Conservation (phyloP, 2,888 invertebrate genomes). For the Epinotia bilunana region DNA sequence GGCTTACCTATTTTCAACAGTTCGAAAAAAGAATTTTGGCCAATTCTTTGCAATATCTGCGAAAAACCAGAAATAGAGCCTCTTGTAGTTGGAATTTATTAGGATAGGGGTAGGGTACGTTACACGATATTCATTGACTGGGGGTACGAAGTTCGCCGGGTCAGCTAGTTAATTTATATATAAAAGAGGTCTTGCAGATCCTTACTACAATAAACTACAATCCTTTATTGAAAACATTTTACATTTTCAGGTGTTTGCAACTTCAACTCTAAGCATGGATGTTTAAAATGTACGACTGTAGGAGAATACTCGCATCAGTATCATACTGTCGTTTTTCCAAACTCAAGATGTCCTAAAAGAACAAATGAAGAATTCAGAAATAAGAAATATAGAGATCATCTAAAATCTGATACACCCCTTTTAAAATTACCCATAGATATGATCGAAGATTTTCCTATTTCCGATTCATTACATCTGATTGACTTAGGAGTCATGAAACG, state of each 20-base stretch:
- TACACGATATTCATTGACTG: neutral
- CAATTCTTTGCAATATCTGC: neutral
- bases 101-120: neutral
- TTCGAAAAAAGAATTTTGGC: conserved; percentile 23
- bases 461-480: conserved; percentile 16
- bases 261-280: conserved; percentile 48
- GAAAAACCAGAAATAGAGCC: neutral
- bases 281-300: conserved; percentile 48
- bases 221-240: conserved; percentile 1
- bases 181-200: neutral
- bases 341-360: neutral
- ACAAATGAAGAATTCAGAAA: neutral
- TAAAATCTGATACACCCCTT: conserved; percentile 42
- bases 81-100: conserved; percentile 10
- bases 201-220: too few relatives aligned
- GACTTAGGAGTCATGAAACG: conserved; percentile 44
- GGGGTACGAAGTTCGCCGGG: neutral
- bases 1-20: conserved; percentile 43
- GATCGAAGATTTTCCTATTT: conserved; percentile 39
- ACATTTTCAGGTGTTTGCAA: conserved; percentile 46
- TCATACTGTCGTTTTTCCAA: neutral
- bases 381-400: conserved; percentile 41
- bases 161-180: neutral
- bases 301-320: conserved; percentile 37
- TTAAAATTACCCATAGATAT: conserved; percentile 38